A percentile compares a stretch with the other conserved stretches of the same genome.
Conservation (phyloP, 30 jellyfish, hydroid and myxozoan genomes). For the Hydractinia echinata region DNA sequence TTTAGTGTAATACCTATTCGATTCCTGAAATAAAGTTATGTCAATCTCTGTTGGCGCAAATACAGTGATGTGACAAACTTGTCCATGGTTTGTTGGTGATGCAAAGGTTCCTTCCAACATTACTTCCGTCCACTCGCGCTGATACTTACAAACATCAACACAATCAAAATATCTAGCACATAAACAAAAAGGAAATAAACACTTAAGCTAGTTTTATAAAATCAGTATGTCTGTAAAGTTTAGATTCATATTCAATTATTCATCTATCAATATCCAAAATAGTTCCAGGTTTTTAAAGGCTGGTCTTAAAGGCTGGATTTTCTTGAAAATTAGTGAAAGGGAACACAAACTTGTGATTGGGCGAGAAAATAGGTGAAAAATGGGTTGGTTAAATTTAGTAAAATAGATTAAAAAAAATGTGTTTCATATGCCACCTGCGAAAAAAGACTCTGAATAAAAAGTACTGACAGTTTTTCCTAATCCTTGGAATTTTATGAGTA, state of each 20-base stretch:
- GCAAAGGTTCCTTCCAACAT: slow-evolving; percentile 70
- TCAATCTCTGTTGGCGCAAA: slow-evolving; percentile 90
- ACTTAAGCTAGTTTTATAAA: neutral
- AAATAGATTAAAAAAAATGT: too few species aligned
- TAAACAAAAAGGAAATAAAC: neutral
- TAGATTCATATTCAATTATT: neutral
- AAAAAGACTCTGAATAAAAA: too few species aligned
- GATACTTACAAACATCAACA: slow-evolving; percentile 85
- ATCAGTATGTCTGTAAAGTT: neutral
- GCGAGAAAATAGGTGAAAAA: too few species aligned
- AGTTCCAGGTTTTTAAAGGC: neutral
- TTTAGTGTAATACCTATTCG: slow-evolving; percentile 50
- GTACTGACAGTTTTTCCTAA: too few species aligned
- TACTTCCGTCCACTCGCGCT: slow-evolving; percentile 80
- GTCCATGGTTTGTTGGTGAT: slow-evolving; percentile 49
- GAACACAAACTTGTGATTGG: neutral
- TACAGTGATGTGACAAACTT: slow-evolving; percentile 52
- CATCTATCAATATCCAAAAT: neutral
- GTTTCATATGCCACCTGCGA: too few species aligned
- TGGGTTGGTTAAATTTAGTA: too few species aligned
- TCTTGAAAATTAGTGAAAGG: neutral
- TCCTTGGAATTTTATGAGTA: too few species aligned
- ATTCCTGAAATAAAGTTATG: slow-evolving; percentile 69
- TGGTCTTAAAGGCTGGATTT: neutral
- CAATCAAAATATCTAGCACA: slow-evolving; percentile 72